A percentile compares a stretch with the other conserved stretches of the same genome.
Conservation (phyloP, 2,113 vertebrate genomes). For the Ondatra zibethicus region DNA sequence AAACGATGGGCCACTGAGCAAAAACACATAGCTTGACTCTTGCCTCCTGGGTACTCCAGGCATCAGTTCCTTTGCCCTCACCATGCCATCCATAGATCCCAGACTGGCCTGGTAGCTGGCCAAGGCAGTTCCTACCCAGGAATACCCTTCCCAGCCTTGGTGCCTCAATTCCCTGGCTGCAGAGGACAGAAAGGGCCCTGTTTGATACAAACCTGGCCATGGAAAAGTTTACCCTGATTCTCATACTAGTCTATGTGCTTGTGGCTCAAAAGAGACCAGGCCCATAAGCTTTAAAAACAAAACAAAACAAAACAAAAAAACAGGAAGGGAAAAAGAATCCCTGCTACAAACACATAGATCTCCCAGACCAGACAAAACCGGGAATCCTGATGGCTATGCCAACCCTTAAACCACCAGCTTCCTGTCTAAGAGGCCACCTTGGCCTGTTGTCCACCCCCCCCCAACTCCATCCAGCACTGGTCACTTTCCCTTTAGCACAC, state of each 20-base stretch:
- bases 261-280: background rate
- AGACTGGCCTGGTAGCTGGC: accelerated
- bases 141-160: background rate
- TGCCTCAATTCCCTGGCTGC: background rate
- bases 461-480: accelerated
- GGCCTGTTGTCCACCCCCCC: no score
- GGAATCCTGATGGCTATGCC: background rate
- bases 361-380: background rate
- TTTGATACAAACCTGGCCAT: background rate
- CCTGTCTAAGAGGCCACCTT: background rate
- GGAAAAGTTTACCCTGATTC: background rate
- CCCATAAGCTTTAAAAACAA: accelerated
- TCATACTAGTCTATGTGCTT: background rate
- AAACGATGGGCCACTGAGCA: background rate
- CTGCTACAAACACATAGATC: background rate
- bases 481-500: background rate
- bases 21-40: background rate
- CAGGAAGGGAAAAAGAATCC: background rate
- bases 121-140: accelerated
- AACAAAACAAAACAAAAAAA: background rate
- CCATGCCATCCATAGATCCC: background rate
- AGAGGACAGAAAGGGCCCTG: background rate
- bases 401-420: background rate
- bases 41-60: background rate
- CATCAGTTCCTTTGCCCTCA: background rate